Evolutionary conservation across 1,140 invertebrate species (phyloP).

Genomic region (Sesamia nonagrioides): DNA sequence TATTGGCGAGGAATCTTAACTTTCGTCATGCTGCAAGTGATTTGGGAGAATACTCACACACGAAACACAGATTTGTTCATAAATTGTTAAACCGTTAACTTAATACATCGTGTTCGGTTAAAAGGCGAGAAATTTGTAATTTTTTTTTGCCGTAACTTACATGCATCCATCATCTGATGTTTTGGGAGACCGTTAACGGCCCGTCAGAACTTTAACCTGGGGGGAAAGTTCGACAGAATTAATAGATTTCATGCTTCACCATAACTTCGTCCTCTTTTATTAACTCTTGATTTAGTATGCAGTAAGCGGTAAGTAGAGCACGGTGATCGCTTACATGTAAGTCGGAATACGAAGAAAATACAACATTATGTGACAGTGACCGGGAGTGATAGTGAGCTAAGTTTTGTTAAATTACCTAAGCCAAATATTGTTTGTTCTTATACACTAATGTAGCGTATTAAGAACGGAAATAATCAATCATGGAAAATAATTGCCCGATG

Average conservation of each 20-base stretch:
- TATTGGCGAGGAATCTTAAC: constrained; percentile 45
- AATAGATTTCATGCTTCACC: constrained; percentile 46
- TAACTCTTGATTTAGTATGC: too few species aligned
- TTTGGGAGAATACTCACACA: constrained; percentile 47
- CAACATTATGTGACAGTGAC: neutral
- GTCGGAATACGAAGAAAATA: neutral
- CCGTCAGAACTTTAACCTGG: constrained; percentile 31
- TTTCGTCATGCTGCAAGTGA: constrained; percentile 49
- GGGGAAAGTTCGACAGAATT: constrained; percentile 43
- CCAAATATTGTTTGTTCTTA: neutral
- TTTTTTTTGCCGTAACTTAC: constrained; percentile 62
- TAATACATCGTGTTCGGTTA: constrained; percentile 68
- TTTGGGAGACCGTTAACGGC: constrained; percentile 58
- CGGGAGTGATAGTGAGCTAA: too few species aligned
- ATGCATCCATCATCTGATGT: constrained; percentile 57
- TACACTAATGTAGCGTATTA: neutral
- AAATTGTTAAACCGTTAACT: constrained; percentile 71
- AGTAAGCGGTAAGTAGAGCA: neutral
- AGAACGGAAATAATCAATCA: constrained; percentile 14
- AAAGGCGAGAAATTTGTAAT: constrained; percentile 76
- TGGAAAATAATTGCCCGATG: neutral
- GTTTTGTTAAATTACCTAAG: neutral
- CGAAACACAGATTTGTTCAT: constrained; percentile 62
- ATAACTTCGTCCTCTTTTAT: constrained; percentile 5
- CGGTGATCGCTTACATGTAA: neutral